Conservation (phyloP, 2,113 vertebrate species). For the Fregata magnificens region DNA sequence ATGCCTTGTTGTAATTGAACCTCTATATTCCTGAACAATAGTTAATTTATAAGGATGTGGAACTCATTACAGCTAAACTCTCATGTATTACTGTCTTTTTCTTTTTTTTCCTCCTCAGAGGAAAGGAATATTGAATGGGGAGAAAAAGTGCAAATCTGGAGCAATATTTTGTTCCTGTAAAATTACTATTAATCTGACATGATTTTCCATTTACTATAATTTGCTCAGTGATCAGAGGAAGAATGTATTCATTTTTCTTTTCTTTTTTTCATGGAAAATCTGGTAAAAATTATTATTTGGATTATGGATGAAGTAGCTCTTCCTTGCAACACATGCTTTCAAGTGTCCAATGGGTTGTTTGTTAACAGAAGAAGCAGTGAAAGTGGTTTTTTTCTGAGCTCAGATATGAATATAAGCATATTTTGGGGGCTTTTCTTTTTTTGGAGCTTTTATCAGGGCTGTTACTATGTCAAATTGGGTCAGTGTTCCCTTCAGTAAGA, state of each 20-base stretch:
- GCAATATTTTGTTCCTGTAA: not conserved
- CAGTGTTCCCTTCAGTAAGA: not conserved
- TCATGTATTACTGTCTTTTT: not conserved
- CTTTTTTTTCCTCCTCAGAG: not conserved
- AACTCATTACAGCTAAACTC: not conserved
- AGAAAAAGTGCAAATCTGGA: not conserved
- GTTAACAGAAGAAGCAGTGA: not conserved
- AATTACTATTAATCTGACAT: not conserved
- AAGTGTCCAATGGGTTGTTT: not conserved
- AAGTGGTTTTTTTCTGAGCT: not conserved
- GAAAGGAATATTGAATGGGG: not conserved
- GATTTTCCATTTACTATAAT: not conserved
- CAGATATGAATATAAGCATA: not conserved
- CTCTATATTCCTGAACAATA: not conserved
- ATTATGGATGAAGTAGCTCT: not conserved
- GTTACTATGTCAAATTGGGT: not conserved
- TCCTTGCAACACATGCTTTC: not conserved
- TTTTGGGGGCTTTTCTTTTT: not conserved
- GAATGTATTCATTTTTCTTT: not conserved
- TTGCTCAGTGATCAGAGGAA: not conserved
- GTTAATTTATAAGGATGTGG: not conserved
- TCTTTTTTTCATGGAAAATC: not conserved
- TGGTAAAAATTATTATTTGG: not conserved
- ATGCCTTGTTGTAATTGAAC: not conserved
- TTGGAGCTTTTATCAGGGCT: not conserved